Evolutionary conservation across 2,797 vertebrate species (phyloP).

Genomic region (Scomberomorus guttatus): DNA sequence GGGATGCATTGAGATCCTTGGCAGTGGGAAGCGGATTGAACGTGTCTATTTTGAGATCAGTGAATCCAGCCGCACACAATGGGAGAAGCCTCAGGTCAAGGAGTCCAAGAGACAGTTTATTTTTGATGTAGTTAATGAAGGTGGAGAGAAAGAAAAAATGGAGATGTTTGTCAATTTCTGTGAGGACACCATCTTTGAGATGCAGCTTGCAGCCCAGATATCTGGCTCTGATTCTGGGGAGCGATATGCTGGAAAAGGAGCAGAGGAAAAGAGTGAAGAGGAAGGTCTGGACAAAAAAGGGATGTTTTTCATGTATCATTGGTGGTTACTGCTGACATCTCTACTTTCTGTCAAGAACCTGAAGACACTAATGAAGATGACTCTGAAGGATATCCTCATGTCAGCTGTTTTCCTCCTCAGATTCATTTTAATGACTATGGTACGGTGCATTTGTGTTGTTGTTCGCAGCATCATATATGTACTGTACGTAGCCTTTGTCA

Average conservation of each 20-base stretch:
- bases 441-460: constrained; percentile 80
- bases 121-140: constrained; percentile 96
- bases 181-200: constrained; percentile 98
- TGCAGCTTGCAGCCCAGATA: constrained; percentile 96
- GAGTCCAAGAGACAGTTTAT: constrained; percentile 98
- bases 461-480: constrained; percentile 85
- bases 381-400: constrained; percentile 86
- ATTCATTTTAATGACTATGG: constrained; percentile 79
- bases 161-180: constrained; percentile 98
- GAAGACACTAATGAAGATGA: constrained; percentile 91
- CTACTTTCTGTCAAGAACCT: constrained; percentile 90
- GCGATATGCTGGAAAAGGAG: constrained; percentile 82
- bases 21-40: constrained; percentile 95
- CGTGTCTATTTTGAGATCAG: constrained; percentile 97
- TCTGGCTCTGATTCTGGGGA: constrained; percentile 88
- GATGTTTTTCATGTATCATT: constrained; percentile 83
- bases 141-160: constrained; percentile 97
- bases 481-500: constrained; percentile 88
- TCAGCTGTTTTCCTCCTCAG: constrained; percentile 83
- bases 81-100: constrained; percentile 97
- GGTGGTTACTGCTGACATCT: constrained; percentile 82
- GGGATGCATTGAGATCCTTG: constrained; percentile 96
- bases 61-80: constrained; percentile 94
- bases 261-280: constrained; percentile 69
- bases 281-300: constrained; percentile 70